Percentiles rank a stretch among this genome's conserved stretches.
Evolutionary conservation across 1,140 invertebrate species (phyloP).

Genomic region (Forficula auricularia): DNA sequence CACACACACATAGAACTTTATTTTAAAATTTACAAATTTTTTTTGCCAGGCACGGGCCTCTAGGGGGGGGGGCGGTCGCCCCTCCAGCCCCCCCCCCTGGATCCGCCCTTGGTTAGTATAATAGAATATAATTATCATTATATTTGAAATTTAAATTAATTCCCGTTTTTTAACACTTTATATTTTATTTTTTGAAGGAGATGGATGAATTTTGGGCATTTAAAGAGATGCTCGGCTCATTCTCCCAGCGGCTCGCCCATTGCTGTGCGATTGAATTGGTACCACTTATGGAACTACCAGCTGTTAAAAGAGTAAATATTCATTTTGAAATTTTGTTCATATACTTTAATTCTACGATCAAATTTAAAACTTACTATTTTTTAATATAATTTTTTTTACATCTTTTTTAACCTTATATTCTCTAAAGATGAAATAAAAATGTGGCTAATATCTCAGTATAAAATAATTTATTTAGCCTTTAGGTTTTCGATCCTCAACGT

Average conservation of each 20-base stretch:
- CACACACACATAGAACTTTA: too few relatives aligned
- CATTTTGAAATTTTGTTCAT: too few relatives aligned
- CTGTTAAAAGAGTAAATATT: slow-evolving; percentile 53
- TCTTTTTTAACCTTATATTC: too few relatives aligned
- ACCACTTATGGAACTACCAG: slow-evolving; percentile 64
- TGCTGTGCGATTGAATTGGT: slow-evolving; percentile 58
- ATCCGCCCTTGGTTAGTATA: too few relatives aligned
- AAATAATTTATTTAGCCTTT: too few relatives aligned
- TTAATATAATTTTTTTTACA: slow-evolving; percentile 3
- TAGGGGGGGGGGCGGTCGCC: too few relatives aligned
- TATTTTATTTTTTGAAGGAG: slow-evolving; percentile 29
- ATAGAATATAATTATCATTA: neutral
- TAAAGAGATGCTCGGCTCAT: slow-evolving; percentile 46
- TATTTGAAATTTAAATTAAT: neutral
- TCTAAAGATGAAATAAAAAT: too few relatives aligned
- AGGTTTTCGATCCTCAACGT: too few relatives aligned
- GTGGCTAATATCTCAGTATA: too few relatives aligned
- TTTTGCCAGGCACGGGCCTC: too few relatives aligned
- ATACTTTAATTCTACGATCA: slow-evolving; percentile 10
- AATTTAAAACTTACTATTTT: slow-evolving; percentile 11
- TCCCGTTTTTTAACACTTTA: neutral
- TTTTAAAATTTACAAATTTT: too few relatives aligned
- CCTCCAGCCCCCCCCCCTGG: too few relatives aligned
- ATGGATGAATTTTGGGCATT: slow-evolving; percentile 69
- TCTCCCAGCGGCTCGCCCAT: slow-evolving; percentile 49